Evolutionary conservation across 1,140 invertebrate species (phyloP).

Genomic region (Subanguina moxae): DNA sequence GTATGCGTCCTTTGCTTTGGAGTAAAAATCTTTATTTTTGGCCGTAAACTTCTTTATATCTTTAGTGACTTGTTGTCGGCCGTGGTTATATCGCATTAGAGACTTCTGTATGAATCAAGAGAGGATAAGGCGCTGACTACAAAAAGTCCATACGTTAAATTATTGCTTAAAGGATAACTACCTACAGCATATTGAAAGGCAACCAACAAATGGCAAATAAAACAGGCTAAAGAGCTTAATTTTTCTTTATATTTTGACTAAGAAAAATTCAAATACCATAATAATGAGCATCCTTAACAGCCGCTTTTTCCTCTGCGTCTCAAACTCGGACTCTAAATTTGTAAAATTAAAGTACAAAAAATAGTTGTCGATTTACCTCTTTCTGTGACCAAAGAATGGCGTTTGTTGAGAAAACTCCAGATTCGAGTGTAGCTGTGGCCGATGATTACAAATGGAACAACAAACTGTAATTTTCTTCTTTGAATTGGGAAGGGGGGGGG

Average conservation of each 20-base stretch:
- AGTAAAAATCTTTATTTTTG: no score
- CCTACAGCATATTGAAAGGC: slow-evolving; percentile 62
- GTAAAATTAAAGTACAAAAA: slow-evolving; percentile 17
- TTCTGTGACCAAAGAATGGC: slow-evolving; percentile 13
- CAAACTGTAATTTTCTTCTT: slow-evolving; percentile 89
- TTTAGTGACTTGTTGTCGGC: no score
- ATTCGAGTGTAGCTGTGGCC: slow-evolving; percentile 87
- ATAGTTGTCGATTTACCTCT: not conserved
- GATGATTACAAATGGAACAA: slow-evolving; percentile 88
- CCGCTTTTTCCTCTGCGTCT: slow-evolving; percentile 37
- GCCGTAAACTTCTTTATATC: no score
- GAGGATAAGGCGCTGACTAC: no score
- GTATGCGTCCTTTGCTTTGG: no score
- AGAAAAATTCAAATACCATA: not conserved
- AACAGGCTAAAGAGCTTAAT: slow-evolving; percentile 65
- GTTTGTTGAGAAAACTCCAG: slow-evolving; percentile 74
- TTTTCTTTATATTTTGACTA: not conserved
- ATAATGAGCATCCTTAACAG: slow-evolving; percentile 70
- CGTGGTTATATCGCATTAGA: no score
- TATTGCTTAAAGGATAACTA: slow-evolving; percentile 13
- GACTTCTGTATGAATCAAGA: no score
- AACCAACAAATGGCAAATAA: slow-evolving; percentile 89
- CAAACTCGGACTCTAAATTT: slow-evolving; percentile 15
- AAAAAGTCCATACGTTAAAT: no score
- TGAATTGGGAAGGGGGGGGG: no score